Evolutionary conservation across 2,113 vertebrate genomes (phyloP), one percentile per base, ranked within the genome.

Genomic region (Carassius carassius): DNA sequence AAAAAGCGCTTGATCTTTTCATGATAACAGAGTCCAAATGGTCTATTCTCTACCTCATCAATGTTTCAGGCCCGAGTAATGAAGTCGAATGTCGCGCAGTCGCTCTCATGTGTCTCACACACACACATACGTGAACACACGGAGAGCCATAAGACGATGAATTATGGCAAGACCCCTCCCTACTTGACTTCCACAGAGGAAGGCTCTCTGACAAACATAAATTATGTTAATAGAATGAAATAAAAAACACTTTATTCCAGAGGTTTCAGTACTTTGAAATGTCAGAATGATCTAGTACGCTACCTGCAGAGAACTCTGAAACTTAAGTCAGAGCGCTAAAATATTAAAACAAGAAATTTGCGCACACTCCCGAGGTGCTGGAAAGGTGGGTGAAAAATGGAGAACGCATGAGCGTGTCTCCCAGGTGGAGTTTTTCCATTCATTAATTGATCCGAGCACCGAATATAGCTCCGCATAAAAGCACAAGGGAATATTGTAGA

Each of bases 241-340:
- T 94, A 94, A 94, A 95, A 94, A 94, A 93, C 93, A 94, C 94
- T 95, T 95, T 93, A 94, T 92, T 93, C 90, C 93, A 94, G 90
- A 92, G 92, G 92, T 93, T 93, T 91, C 88, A 92, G 90, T 94
- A 93, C 92, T 94, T 94, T 93, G 92, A 92, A 90, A 91, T 92
- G 94, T 94, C 94, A 94, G 88, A 87, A 94, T 94, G 94, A 95
- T 94, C 88, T 92, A 95, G 90, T 93, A 88, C 44, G 37, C 85
- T 93, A 94, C 93, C 93, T 94, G 92, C 84, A 92, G 91, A 93
- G 93, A 90, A 90, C 92, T 91, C 86, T 88, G 87, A 91, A 91
- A 91, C 93, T 94, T 93, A 92, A 94, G 90, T 94, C 92, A 91
- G 91, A 92, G 89, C 91, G 90, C 92, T 94, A 93, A 95, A 94